Evolutionary conservation across 2,797 vertebrate species (phyloP).

Genomic region (Oreochromis grahami): DNA sequence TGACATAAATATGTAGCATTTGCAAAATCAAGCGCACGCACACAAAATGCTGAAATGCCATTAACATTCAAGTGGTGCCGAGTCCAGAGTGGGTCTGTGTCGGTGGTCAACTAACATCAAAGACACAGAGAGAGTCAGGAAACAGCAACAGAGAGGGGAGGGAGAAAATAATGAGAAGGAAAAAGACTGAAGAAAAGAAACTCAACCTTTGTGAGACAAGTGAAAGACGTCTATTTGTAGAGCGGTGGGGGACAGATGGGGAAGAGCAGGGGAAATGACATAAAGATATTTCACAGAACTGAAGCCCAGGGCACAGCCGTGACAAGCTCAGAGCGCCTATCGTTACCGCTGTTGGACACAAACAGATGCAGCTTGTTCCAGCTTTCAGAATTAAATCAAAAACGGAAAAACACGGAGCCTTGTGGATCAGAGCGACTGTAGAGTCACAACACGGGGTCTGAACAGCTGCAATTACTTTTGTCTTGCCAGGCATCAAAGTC

Average conservation of each 20-base stretch:
- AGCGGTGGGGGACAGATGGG: not conserved
- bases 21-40: not conserved
- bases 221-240: not conserved
- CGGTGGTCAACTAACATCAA: constrained; percentile 53
- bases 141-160: not conserved
- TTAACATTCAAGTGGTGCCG: constrained; percentile 49
- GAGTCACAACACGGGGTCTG: not conserved
- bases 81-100: constrained; percentile 36
- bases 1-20: not conserved
- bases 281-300: constrained; percentile 40
- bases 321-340: constrained; percentile 39
- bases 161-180: constrained; percentile 2
- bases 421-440: not conserved
- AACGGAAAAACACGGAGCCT: not conserved
- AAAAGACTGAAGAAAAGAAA: constrained; percentile 14
- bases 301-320: constrained; percentile 5
- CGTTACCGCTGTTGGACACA: constrained; percentile 9
- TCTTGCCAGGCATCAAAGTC: constrained; percentile 14
- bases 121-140: constrained; percentile 14
- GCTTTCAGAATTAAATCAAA: not conserved
- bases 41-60: constrained; percentile 3
- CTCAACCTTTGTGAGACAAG: constrained; percentile 19
- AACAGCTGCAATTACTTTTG: constrained; percentile 14
- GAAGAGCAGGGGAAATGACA: constrained; percentile 8
- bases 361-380: not conserved